Base-by-base conservation (phyloP, 2,888 invertebrate species). In the Phengaris alcon region DNA sequence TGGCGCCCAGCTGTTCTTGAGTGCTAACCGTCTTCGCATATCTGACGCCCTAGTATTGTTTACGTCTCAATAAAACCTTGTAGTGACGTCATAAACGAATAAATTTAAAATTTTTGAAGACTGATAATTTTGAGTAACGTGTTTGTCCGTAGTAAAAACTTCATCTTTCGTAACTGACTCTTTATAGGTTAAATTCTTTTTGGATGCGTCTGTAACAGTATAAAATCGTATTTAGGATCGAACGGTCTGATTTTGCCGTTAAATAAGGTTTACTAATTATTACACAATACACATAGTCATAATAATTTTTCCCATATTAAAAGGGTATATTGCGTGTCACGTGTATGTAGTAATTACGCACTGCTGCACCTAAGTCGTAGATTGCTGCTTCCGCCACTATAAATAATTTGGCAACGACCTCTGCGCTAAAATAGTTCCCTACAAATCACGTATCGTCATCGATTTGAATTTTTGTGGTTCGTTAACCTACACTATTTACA, bases 341-440 rank as follows among this genome's bases (percentile, higher is more conserved):
- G 22, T 64, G 22, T 59, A 51, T 64, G 22, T 59, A 44, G 51
- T 54, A 74, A 74, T 68, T 74, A 74, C 74, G 74, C 54, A n/a
- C 22, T 59, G 48, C 68, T 48, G 51, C 72, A 72, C 51, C 72
- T 68, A 55, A 46, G 55, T 75, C 75, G 74, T 77, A 74, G 52
- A 76, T 76, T 75, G 74, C 74, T 81, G 87, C 88, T 90, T 90
- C 90, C 90, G 89, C 84, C 80, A 82, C 84, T 81, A 83, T 87
- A 35, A 64, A 91, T 88, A 88, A 84, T 89, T 90, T 91, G 90
- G 91, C 91, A 88, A 82, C 83, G 82, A 79, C 81, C 79, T 80
- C 81, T 84, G 84, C 55, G 80, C 82, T 77, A 81, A 84, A 87
- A 90, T 88, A 84, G 86, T 84, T 74, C 68, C 51, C 69, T 48